Evolutionary conservation across 2,888 invertebrate genomes (phyloP), one percentile per base, ranked within the genome.

Genomic region (Drosophila niveifrons): DNA sequence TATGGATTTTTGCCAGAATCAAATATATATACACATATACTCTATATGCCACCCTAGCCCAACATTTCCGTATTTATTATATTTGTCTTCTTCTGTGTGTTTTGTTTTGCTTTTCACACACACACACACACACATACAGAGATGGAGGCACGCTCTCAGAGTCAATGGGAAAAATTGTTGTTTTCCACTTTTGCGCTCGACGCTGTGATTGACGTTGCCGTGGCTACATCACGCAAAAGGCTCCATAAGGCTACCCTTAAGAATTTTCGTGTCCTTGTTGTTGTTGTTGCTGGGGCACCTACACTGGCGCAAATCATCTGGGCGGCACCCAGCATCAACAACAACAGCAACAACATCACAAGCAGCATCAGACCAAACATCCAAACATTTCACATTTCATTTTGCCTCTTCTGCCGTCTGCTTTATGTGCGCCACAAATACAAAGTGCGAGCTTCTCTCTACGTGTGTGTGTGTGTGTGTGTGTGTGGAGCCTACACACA

Each of bases 261-360:
- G 80, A 67, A 50, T 61, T 66, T 23, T 23, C 23, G 23, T 17
- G 39, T 41, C 39, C 39, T 41, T 55, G 50, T 39, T 64, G 52
- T 18, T 66, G 57, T 18, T 69, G 62, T 53, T 72, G 72, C 47
- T 66, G 62, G 64, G 72, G 78, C 74, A 78, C 72, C 69, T 70
- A 78, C 65, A 66, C 76, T 79, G 75, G 86, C 85, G 84, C 88
- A 90, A 91, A 91, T 90, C 90, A 91, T 90, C 87, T 91, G 92
- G 92, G 92, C 92, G 92, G 92, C 90, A 91, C 90, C 91, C 90
- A 75, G 64, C 72, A 82, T 18, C 78, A 69, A 28, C 57, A 41
- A 65, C 65, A 75, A 48, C 72, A 65, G 76, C 18, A 23, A 23
- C 23, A 23, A 23, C 23, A 23, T 23, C 23, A 23, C 23, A 23